Evolutionary conservation across 2,888 invertebrate genomes (phyloP).

Genomic region (Hirtodrosophila histrioides): DNA sequence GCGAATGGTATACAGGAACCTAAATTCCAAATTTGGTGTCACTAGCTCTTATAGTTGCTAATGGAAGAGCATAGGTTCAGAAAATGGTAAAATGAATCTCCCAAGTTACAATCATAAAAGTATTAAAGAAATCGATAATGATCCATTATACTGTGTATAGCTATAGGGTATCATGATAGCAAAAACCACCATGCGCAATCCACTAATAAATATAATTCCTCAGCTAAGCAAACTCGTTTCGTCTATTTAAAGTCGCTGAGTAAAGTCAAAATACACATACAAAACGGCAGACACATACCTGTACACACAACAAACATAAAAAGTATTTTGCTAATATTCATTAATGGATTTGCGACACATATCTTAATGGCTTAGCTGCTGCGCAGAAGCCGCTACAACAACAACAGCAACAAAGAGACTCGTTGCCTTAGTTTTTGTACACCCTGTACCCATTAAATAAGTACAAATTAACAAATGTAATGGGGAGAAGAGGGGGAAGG

Average conservation of each 20-base stretch:
- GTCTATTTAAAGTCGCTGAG: slow-evolving; percentile 41
- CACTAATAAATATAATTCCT: slow-evolving; percentile 14
- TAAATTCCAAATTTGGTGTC: too few relatives aligned
- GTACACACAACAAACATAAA: slow-evolving; percentile 17
- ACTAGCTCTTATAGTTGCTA: too few relatives aligned
- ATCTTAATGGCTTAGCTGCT: slow-evolving; percentile 26
- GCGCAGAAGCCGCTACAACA: slow-evolving; percentile 35
- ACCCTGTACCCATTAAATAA: too few relatives aligned
- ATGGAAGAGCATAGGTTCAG: too few relatives aligned
- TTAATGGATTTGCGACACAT: slow-evolving; percentile 56
- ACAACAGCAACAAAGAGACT: slow-evolving; percentile 3
- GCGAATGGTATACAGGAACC: too few relatives aligned
- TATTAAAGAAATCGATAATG: too few relatives aligned
- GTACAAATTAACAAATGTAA: too few relatives aligned
- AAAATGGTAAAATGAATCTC: too few relatives aligned
- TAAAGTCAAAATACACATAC: slow-evolving; percentile 35
- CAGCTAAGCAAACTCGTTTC: slow-evolving; percentile 38
- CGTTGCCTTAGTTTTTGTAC: too few relatives aligned
- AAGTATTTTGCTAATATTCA: slow-evolving; percentile 57
- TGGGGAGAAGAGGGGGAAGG: too few relatives aligned
- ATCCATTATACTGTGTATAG: not conserved
- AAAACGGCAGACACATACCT: not conserved
- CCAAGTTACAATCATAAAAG: too few relatives aligned
- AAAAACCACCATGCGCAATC: not conserved
- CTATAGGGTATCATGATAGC: slow-evolving; percentile 8